These are phyloP conservation scores for Falco columbarius DNA, from an alignment of 2,797 vertebrate species.

Conservation along the genomic window DNA sequence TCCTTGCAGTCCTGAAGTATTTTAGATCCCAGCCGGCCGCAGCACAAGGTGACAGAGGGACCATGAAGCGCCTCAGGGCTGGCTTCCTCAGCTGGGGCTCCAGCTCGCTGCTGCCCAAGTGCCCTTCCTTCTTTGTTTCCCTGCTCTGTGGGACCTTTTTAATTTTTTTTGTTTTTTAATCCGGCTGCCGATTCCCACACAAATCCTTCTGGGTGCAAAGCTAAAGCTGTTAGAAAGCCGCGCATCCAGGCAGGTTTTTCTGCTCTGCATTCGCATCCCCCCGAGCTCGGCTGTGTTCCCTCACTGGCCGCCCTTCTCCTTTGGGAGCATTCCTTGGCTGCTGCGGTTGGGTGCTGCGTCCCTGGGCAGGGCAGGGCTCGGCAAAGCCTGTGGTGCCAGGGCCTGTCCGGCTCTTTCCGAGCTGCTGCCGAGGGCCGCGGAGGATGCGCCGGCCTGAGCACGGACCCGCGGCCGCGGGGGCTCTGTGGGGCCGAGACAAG, in stretches of 20 bases:
- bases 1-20: background rate
- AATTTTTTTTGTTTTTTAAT: background rate
- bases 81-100: background rate
- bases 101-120: background rate
- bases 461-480: background rate
- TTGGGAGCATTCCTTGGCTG: background rate
- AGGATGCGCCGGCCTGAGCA: background rate
- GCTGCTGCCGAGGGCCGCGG: background rate
- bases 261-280: background rate
- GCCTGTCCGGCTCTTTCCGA: background rate
- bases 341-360: background rate
- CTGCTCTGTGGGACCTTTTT: background rate
- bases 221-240: background rate
- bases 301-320: background rate
- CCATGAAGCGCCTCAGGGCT: background rate
- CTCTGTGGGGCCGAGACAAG: rapidly evolving
- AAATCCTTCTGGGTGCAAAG: background rate
- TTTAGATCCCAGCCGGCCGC: background rate
- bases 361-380: no score
- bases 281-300: background rate
- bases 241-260: rapidly evolving
- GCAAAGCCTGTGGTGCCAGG: background rate
- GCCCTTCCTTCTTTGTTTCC: background rate
- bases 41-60: background rate
- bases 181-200: background rate